Conservation (phyloP, 2,888 invertebrate species). For the Rhopalosiphum nymphaeae region DNA sequence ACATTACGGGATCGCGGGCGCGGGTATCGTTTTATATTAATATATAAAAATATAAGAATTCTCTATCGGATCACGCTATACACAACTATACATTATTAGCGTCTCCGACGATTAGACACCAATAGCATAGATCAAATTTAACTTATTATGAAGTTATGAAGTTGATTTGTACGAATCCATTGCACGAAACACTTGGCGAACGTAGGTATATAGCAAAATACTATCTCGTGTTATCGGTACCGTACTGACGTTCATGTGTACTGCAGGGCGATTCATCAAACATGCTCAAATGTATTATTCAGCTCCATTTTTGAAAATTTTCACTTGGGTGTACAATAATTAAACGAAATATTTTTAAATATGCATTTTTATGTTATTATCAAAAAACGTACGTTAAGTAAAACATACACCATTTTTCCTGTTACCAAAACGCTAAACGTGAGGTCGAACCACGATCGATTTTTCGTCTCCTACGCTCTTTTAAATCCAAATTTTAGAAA, state of each 20-base stretch:
- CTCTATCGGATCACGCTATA: slow-evolving; percentile 45
- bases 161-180: background rate
- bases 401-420: background rate
- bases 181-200: background rate
- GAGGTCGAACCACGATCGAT: background rate
- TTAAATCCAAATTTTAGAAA: background rate
- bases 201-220: background rate
- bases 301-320: background rate
- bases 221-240: background rate
- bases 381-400: background rate
- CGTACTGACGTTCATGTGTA: background rate
- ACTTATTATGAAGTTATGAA: background rate
- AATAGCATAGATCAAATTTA: background rate
- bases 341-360: background rate
- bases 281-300: background rate
- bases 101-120: background rate
- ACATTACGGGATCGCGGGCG: background rate
- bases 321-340: background rate
- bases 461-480: slow-evolving; percentile 45
- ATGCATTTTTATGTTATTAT: background rate
- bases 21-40: slow-evolving; percentile 43
- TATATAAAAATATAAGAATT: slow-evolving; percentile 12
- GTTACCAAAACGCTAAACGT: slow-evolving; percentile 13
- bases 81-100: background rate
- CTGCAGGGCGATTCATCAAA: background rate